Evolutionary conservation across 2,888 invertebrate species (phyloP).

Genomic region (Meandrusa payeni): DNA sequence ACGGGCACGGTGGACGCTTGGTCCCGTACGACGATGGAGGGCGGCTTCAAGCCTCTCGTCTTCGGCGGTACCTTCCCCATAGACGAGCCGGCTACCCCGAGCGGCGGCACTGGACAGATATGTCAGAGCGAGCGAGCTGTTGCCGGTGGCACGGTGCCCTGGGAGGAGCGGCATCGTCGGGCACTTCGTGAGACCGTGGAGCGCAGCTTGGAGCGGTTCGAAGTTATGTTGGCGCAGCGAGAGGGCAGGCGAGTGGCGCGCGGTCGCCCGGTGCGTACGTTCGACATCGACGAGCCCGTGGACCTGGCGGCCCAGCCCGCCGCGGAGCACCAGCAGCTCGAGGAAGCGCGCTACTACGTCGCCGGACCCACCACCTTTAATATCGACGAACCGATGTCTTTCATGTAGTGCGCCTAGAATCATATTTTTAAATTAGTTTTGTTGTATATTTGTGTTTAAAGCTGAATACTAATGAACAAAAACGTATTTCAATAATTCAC

Average conservation of each 20-base stretch:
- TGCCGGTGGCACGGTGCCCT: constrained; percentile 21
- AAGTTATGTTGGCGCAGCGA: constrained; percentile 54
- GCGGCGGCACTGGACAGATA: constrained; percentile 21
- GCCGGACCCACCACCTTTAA: constrained; percentile 78
- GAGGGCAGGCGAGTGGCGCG: constrained; percentile 19
- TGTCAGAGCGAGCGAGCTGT: background rate
- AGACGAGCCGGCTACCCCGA: constrained; percentile 80
- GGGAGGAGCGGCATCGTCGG: constrained; percentile 37
- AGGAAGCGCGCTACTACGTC: constrained; percentile 47
- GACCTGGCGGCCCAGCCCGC: constrained; percentile 29
- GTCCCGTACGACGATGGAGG: constrained; percentile 75
- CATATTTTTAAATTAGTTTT: too few relatives aligned
- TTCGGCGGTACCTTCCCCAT: constrained; percentile 94
- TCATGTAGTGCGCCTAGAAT: constrained; percentile 32
- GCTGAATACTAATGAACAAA: too few relatives aligned
- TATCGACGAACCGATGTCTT: constrained; percentile 77
- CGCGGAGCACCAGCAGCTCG: constrained; percentile 28
- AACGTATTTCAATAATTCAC: too few relatives aligned
- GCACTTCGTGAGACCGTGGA: constrained; percentile 63
- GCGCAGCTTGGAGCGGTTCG: constrained; percentile 69
- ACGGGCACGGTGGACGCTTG: constrained; percentile 83
- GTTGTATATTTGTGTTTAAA: too few relatives aligned
- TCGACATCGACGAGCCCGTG: constrained; percentile 78
- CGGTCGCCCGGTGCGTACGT: constrained; percentile 34
- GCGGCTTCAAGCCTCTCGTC: constrained; percentile 83